Base-by-base conservation (phyloP, 1,140 invertebrate genomes). In the Saccostrea echinata region DNA sequence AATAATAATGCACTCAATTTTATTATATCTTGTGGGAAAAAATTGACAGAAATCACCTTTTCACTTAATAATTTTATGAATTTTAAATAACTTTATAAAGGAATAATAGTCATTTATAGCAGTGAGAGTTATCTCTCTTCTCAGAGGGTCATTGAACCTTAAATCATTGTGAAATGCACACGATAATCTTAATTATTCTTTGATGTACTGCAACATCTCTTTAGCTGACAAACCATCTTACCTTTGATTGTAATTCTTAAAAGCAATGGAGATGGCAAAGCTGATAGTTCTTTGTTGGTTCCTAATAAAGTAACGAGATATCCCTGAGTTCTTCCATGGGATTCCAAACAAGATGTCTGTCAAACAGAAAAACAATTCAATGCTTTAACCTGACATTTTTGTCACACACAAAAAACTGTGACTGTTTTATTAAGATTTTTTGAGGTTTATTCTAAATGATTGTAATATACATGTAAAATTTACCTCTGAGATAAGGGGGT, bases 261-360 rank as follows among this genome's bases (percentile, higher is more conserved):
- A 96, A 91, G 98, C 97, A 92, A 99, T 95, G 13, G 98, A 99
- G 43, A 99, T 96, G 52, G 98, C 97, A 95, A 97, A 99, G 92
- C 98, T 97, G 27, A 99, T 96, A 11, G 98, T 97, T 90, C 98
- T 95, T 89, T 98, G 97, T 16, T 97, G 95, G 80, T 97, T 97
- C 21, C 97, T 96, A 43, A 98, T 95, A 6, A 97, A 98, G 95
- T 98, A 98, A 84, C 97, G 95, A 93, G 98, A 98, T 84, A 99
- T 96, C 9, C 98, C 98, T 0, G 98, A 97, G 93, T 98, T 97
- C 92, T 97, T 97, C 92, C 98, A 96, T 84, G 97, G 97, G 95
- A 99, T 96, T 21, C 98, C 98, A 95, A 99, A 98, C 6, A 98
- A 95, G 95, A 99, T 97, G 95, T 99, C 98, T 30, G 97, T 96